Evolutionary conservation across 2,797 vertebrate species (phyloP).

Genomic region (Fundulus diaphanus): DNA sequence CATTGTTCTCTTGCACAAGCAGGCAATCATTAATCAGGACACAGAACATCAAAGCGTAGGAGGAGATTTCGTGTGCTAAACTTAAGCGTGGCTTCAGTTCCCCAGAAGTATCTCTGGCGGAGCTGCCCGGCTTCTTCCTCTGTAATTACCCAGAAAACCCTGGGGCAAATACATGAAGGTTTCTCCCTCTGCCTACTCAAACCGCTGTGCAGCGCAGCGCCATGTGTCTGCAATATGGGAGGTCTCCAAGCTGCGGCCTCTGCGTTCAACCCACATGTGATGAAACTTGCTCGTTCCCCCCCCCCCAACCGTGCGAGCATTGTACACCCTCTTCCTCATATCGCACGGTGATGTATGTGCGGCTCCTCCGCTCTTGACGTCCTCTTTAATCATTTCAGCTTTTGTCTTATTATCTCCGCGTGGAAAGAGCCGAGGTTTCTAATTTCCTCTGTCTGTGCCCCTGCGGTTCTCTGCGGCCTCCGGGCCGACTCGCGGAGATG

Average conservation of each 20-base stretch:
- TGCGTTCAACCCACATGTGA: constrained; percentile 30
- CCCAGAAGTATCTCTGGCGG: constrained; percentile 54
- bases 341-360: constrained; percentile 3
- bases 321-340: constrained; percentile 19
- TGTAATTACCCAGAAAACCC: constrained; percentile 76
- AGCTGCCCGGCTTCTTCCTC: constrained; percentile 68
- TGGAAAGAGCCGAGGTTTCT: constrained; percentile 28
- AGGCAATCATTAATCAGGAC: constrained; percentile 60
- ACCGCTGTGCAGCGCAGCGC: constrained; percentile 38
- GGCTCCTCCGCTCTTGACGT: constrained; percentile 22
- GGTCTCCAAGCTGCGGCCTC: constrained; percentile 61
- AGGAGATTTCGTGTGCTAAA: constrained; percentile 38
- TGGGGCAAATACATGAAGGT: constrained; percentile 67
- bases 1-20: constrained; percentile 22
- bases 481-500: constrained; percentile 11
- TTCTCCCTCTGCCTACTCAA: constrained; percentile 30
- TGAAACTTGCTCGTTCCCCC: constrained; percentile 33
- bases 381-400: constrained; percentile 47
- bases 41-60: constrained; percentile 47
- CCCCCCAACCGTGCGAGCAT: no score
- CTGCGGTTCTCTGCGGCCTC: not conserved
- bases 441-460: constrained; percentile 11
- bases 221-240: constrained; percentile 76
- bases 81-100: constrained; percentile 42
- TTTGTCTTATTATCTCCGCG: constrained; percentile 38